These are phyloP conservation scores for Neotoma lepida DNA, from an alignment of 2,113 vertebrate species.

Conservation along the genomic window DNA sequence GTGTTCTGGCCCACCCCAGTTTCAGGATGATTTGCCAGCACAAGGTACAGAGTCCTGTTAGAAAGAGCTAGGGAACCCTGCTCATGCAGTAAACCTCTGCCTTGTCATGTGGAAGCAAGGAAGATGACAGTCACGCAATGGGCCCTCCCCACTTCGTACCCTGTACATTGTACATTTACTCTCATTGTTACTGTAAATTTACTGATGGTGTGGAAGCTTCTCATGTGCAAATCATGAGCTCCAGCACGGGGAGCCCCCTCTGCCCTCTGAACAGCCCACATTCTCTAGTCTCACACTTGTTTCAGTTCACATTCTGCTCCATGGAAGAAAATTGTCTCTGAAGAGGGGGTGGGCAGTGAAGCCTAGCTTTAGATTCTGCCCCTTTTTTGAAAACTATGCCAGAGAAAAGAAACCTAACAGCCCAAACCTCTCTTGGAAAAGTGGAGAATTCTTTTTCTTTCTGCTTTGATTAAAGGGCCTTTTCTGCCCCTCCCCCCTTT, in stretches of 20 bases:
- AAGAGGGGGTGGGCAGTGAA: background rate
- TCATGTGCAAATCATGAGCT: background rate
- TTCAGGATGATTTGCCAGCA: background rate
- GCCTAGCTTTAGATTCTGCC: background rate
- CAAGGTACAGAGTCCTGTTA: background rate
- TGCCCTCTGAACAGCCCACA: conserved; percentile 49
- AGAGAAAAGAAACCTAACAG: background rate
- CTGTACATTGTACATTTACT: background rate
- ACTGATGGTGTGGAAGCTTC: background rate
- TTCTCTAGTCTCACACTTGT: conserved; percentile 59
- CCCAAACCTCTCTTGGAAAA: background rate
- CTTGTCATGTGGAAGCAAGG: background rate
- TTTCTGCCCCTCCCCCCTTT: background rate
- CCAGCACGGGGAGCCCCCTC: conserved; percentile 14
- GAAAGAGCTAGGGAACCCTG: background rate
- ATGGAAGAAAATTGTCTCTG: conserved; percentile 66
- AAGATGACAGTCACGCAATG: background rate
- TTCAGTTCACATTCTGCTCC: conserved; percentile 60
- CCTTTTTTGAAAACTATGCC: background rate
- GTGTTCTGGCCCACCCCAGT: rapidly evolving
- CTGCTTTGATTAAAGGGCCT: background rate
- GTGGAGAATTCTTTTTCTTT: background rate
- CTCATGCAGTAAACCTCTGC: background rate
- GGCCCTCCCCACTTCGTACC: background rate
- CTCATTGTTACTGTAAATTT: background rate